These are phyloP conservation scores for Hippocampus abdominalis DNA, from an alignment of 2,113 vertebrate species.

Conservation along the genomic window DNA sequence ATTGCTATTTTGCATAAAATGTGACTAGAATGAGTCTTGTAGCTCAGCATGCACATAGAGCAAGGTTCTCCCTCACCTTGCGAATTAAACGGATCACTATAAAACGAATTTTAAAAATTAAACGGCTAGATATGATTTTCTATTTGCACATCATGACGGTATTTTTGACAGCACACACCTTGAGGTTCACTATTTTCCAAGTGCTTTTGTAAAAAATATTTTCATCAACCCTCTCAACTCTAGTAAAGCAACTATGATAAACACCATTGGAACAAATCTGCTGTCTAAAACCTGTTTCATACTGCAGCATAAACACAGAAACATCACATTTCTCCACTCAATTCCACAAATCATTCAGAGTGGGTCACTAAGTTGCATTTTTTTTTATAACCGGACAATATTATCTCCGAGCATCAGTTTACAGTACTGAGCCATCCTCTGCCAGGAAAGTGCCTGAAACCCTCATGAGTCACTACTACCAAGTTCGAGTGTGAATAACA, in stretches of 20 bases:
- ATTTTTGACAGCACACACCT: not conserved
- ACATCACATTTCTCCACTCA: not conserved
- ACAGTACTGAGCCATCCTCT: conserved; percentile 36
- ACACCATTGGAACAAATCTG: not conserved
- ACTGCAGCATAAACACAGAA: not conserved
- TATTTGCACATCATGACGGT: not conserved
- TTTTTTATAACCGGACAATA: not conserved
- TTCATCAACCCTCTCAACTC: not conserved
- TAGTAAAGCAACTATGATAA: not conserved
- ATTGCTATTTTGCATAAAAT: not conserved
- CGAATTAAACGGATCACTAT: no score
- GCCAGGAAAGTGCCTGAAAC: conserved; percentile 32
- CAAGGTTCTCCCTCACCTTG: no score
- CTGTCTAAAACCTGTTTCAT: not conserved
- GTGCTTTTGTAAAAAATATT: not conserved
- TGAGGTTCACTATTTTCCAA: not conserved
- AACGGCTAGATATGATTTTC: not conserved
- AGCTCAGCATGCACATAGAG: no score
- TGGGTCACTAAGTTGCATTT: not conserved
- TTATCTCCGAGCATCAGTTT: conserved; percentile 30
- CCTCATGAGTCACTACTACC: conserved; percentile 24
- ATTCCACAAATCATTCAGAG: not conserved
- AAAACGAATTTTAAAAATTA: no score
- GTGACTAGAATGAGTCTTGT: not conserved
- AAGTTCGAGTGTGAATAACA: conserved; percentile 8